A percentile compares a stretch with the other conserved stretches of the same genome.
Evolutionary conservation across 2,888 invertebrate species (phyloP).

Genomic region (Pilophorus perplexus): DNA sequence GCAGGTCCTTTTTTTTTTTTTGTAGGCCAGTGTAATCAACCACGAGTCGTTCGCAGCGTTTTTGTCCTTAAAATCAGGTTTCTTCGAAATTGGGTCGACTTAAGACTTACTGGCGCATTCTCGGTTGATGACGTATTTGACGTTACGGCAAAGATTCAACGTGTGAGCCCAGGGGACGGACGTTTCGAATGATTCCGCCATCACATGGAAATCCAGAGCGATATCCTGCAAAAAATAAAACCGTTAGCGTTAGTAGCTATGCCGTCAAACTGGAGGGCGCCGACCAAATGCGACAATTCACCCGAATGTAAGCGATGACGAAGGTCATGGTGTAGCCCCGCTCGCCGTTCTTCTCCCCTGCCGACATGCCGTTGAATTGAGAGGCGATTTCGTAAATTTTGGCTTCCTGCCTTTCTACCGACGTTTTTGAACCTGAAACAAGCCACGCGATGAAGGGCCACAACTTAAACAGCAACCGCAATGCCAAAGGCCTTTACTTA

Average conservation of each 20-base stretch:
- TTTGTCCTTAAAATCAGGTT: no score
- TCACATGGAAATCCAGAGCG: conserved; percentile 79
- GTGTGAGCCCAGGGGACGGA: conserved; percentile 96
- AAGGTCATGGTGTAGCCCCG: conserved; percentile 95
- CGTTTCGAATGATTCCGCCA: conserved; percentile 97
- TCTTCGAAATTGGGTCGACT: no score
- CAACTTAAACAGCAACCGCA: no score
- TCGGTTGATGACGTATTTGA: conserved; percentile 72
- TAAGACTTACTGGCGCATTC: conserved; percentile 56
- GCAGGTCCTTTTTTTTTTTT: no score
- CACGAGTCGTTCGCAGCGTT: no score
- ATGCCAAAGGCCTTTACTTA: no score
- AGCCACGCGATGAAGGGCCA: background rate
- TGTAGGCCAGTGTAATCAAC: no score
- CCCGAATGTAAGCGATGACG: conserved; percentile 95
- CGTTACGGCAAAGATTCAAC: conserved; percentile 77
- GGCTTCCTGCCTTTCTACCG: conserved; percentile 73
- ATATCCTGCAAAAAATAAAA: conserved; percentile 77
- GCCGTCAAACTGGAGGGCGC: no score
- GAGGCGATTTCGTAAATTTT: conserved; percentile 76
- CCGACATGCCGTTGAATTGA: conserved; percentile 76
- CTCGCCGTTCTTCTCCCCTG: conserved; percentile 90
- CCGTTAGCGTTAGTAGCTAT: no score
- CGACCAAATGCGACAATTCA: no score
- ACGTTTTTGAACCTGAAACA: conserved; percentile 59